Conservation (phyloP, 2,113 vertebrate species). For the Prunella fulvescens region DNA sequence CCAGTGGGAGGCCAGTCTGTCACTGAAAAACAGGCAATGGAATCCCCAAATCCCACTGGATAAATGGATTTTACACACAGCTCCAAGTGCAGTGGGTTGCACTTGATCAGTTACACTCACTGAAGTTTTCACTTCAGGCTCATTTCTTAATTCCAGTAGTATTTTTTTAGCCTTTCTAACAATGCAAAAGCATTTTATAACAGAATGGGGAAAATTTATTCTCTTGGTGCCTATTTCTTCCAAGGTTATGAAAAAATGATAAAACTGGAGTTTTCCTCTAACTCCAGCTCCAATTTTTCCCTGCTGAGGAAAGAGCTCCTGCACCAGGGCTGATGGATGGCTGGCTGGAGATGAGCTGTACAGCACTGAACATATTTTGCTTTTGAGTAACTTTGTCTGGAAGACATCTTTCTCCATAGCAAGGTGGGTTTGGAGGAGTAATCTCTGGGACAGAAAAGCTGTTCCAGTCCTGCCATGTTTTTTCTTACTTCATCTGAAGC, state of each 20-base stretch:
- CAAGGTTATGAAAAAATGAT: background rate
- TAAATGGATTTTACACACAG: background rate
- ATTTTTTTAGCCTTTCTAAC: background rate
- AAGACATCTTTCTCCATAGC: background rate
- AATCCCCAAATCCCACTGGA: rapidly evolving
- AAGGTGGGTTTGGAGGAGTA: background rate
- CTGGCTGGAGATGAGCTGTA: background rate
- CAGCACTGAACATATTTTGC: background rate
- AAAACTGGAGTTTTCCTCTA: background rate
- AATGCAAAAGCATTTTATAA: background rate
- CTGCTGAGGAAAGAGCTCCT: background rate
- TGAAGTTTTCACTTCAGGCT: background rate
- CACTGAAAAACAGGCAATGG: background rate
- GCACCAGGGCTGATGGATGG: background rate
- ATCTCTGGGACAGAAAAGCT: background rate
- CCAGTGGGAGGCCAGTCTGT: background rate
- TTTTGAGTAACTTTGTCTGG: background rate
- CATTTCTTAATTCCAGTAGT: background rate
- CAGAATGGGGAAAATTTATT: background rate
- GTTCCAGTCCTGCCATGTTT: background rate
- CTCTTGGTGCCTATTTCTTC: background rate
- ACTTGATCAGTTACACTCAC: background rate
- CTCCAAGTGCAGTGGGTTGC: background rate
- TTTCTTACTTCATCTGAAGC: background rate
- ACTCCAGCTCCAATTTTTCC: background rate